Evolutionary conservation across 2,888 invertebrate genomes (phyloP).

Genomic region (Aporophyla lueneburgensis): DNA sequence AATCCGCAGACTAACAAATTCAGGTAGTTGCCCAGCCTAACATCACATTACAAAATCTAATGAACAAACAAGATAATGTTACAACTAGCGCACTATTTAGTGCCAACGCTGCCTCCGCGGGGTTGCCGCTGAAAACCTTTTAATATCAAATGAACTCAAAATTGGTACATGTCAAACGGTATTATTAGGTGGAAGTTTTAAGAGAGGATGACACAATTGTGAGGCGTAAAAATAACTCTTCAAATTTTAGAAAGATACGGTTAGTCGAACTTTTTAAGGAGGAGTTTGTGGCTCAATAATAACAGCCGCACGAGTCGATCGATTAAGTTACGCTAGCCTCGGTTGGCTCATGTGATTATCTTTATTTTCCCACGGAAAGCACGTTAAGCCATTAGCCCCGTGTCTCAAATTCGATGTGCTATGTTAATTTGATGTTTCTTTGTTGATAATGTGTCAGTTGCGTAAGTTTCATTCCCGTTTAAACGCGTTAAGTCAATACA

Average conservation of each 20-base stretch:
- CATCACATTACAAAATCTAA: constrained; percentile 58
- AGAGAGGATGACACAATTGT: constrained; percentile 59
- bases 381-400: too few relatives aligned
- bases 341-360: too few relatives aligned
- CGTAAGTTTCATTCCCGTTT: too few relatives aligned
- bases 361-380: too few relatives aligned
- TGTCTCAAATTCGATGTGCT: too few relatives aligned
- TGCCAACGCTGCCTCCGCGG: constrained; percentile 65
- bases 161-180: constrained; percentile 89
- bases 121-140: constrained; percentile 85
- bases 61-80: constrained; percentile 62
- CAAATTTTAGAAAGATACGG: background rate
- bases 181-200: constrained; percentile 82
- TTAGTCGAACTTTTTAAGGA: background rate
- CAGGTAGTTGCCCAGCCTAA: constrained; percentile 52
- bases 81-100: constrained; percentile 64
- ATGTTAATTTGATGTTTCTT: too few relatives aligned
- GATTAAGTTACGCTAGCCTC: too few relatives aligned
- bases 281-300: too few relatives aligned
- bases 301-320: too few relatives aligned
- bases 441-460: too few relatives aligned
- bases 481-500: background rate
- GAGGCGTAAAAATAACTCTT: background rate
- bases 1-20: constrained; percentile 49
- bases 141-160: constrained; percentile 90